Percentiles rank a stretch among this genome's conserved stretches.
phyloP scores from a whole-genome alignment of 2,888 invertebrate species.

The Eristalis intricaria region DNA sequence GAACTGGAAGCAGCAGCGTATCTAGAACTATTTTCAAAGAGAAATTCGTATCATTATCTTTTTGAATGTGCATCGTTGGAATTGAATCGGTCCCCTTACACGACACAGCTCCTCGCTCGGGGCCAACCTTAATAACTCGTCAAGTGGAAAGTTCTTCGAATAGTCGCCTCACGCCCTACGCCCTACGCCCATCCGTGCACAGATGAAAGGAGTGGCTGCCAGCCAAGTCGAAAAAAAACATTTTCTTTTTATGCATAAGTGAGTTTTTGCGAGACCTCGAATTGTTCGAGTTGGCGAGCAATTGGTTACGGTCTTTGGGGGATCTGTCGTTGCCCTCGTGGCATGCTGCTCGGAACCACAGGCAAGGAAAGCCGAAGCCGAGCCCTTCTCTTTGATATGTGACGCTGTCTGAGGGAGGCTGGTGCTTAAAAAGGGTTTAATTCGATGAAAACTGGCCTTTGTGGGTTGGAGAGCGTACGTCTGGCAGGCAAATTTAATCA shows the following conservation, averaged over 20 bases:
- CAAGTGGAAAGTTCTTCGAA: slow-evolving; percentile 40
- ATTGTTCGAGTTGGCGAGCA: slow-evolving; percentile 31
- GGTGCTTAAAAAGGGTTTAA: neutral
- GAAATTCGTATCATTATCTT: slow-evolving; percentile 31
- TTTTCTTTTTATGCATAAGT: slow-evolving; percentile 37
- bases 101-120: slow-evolving; percentile 1
- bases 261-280: slow-evolving; percentile 16
- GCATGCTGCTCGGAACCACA: neutral
- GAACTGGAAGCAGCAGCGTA: neutral
- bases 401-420: neutral
- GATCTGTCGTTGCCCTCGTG: neutral
- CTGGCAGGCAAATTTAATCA: slow-evolving; percentile 13
- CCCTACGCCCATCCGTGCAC: neutral
- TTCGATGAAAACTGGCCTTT: slow-evolving; percentile 9
- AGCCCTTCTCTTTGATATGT: slow-evolving; percentile 27
- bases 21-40: slow-evolving; percentile 23
- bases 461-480: neutral
- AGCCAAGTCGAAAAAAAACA: neutral
- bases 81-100: slow-evolving; percentile 19
- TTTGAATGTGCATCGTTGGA: slow-evolving; percentile 12
- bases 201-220: slow-evolving; percentile 25
- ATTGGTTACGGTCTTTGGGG: slow-evolving; percentile 30
- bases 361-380: neutral
- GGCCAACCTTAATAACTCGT: slow-evolving; percentile 45
- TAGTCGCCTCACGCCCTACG: neutral